These are phyloP conservation scores for Drosophila mayri DNA, from an alignment of 1,140 invertebrate genomes.

Conservation along the genomic window DNA sequence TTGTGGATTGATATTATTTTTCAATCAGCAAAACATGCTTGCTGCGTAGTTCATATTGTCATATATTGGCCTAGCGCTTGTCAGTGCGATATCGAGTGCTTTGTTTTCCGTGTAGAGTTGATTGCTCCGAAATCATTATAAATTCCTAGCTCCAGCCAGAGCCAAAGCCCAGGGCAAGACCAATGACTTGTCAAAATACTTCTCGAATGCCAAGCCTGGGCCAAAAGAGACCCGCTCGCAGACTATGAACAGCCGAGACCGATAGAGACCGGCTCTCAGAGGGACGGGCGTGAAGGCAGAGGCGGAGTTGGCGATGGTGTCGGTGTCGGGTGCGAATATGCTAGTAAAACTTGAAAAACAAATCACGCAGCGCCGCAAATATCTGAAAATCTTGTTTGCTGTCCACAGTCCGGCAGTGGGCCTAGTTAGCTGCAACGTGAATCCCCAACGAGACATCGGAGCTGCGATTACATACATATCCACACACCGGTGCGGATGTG, in stretches of 20 bases:
- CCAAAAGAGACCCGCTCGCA: slow-evolving; percentile 17
- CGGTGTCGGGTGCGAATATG: slow-evolving; percentile 8
- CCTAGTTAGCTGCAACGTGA: slow-evolving; percentile 33
- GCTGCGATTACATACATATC: slow-evolving; percentile 15
- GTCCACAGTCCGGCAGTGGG: slow-evolving; percentile 14
- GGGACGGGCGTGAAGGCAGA: not conserved
- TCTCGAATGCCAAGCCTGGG: slow-evolving; percentile 40
- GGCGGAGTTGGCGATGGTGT: slow-evolving; percentile 1
- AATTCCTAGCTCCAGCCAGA: slow-evolving; percentile 34
- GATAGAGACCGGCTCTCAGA: slow-evolving; percentile 33
- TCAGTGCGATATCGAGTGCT: not conserved
- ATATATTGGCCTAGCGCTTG: slow-evolving; percentile 14
- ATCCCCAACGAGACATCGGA: slow-evolving; percentile 1
- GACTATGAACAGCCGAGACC: slow-evolving; percentile 2
- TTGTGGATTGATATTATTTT: not conserved
- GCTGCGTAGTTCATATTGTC: not conserved
- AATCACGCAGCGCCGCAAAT: slow-evolving; percentile 29
- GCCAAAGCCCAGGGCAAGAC: slow-evolving; percentile 60
- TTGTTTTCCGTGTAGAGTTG: slow-evolving; percentile 15
- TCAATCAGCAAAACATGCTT: not conserved
- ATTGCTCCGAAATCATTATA: slow-evolving; percentile 7
- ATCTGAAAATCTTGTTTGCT: slow-evolving; percentile 44
- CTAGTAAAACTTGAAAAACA: slow-evolving; percentile 63
- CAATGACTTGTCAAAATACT: slow-evolving; percentile 63
- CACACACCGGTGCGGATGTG: slow-evolving; percentile 7